Conservation (phyloP, 2,888 invertebrate species). For the Scaptomyza parva region DNA sequence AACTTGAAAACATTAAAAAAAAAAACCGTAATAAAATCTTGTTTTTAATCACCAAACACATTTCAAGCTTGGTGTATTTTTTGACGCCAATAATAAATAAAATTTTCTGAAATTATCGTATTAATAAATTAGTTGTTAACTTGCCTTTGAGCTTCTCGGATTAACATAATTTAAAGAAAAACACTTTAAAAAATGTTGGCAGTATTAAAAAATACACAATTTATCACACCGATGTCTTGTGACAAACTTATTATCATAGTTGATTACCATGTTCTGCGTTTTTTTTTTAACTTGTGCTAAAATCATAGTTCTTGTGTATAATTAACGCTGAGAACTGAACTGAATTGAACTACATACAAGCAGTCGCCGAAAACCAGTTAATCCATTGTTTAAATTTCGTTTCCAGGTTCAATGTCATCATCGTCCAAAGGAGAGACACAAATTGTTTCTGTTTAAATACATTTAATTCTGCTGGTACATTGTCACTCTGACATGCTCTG, state of each 20-base stretch:
- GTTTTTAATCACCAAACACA: background rate
- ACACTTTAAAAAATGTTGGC: background rate
- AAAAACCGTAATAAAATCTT: background rate
- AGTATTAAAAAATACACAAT: background rate
- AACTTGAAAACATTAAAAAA: background rate
- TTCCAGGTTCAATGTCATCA: slow-evolving; percentile 18
- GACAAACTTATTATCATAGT: slow-evolving; percentile 42
- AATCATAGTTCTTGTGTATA: slow-evolving; percentile 20
- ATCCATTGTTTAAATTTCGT: slow-evolving; percentile 16
- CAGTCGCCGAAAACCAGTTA: slow-evolving; percentile 30
- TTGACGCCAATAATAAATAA: background rate
- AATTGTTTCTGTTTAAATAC: background rate
- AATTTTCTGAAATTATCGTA: background rate
- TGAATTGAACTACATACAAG: slow-evolving; percentile 25
- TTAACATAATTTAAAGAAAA: background rate
- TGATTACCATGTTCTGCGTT: slow-evolving; percentile 15
- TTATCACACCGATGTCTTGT: slow-evolving; percentile 7
- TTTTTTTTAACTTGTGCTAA: slow-evolving; percentile 25
- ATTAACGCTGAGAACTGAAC: slow-evolving; percentile 38
- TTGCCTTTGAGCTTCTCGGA: background rate
- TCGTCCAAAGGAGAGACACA: background rate
- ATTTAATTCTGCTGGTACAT: background rate
- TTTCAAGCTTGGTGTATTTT: no score
- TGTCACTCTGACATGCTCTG: no score
- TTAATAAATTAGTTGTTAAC: background rate